Evolutionary conservation across 2,113 vertebrate species (phyloP), one percentile per base, ranked within the genome.

Genomic region (Sialia sialis): DNA sequence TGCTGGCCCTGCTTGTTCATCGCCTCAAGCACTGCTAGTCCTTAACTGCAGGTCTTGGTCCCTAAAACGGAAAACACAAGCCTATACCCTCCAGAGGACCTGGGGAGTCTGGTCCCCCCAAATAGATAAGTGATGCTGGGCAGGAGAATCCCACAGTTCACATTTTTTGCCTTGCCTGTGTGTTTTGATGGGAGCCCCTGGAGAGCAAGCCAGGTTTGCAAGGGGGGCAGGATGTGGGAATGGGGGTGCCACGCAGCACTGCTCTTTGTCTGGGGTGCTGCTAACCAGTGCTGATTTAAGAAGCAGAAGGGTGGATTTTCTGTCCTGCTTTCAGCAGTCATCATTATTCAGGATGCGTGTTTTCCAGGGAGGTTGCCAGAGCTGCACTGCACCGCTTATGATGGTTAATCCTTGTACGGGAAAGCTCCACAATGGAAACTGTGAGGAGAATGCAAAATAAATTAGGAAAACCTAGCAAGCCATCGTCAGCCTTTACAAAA

Each of bases 261-360:
- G 77, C 39, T 69, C 27, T 68, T 81, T 84, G 16, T 18, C 78
- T 69, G 62, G 16, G 22, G 49, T 34, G 21, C 49, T 38, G 16
- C 13, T 32, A 59, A 18, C 22, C 14, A 0, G 22, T 21, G 22
- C 52, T 55, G 55, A 48, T 68, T 87, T 49, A 41, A 39, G 62
- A 13, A 92, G 62, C 74, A 78, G 63, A 44, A 74, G 77, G 58
- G 36, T 89, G 90, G 49, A 83, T 97, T 93, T 86, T 89, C 66
- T 84, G 60, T 84, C 68, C 62, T 90, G 85, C 75, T 93, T 90
- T 94, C 68, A 87, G 70, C 52, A 81, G 78, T 87, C 93, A 94
- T 96, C 87, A 48, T 81, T 93, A 92, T 91, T 97, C 97, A 97
- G 96, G 70, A 84, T 29, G 77, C 51, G 26, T 95, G 95, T 95